phyloP scores from a whole-genome alignment of 2,113 vertebrate genomes.

The Puntigrus tetrazona region DNA sequence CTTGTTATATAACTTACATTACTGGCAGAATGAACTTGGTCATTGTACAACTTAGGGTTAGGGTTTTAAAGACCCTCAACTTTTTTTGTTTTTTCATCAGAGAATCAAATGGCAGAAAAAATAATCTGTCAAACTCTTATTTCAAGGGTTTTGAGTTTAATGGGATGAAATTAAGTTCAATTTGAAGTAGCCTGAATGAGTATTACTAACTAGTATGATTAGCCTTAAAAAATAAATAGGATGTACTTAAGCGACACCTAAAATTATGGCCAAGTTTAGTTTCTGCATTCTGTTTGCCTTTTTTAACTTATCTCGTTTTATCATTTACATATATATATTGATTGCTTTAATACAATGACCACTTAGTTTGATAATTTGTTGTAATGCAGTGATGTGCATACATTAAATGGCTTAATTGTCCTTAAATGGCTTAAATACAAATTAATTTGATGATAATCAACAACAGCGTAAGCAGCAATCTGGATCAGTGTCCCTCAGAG shows the following conservation, averaged over 20 bases:
- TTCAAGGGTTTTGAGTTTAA: constrained; percentile 11
- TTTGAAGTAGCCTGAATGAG: not conserved
- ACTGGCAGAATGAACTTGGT: not conserved
- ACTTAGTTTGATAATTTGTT: not conserved
- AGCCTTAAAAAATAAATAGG: not conserved
- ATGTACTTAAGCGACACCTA: not conserved
- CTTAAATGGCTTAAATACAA: not conserved
- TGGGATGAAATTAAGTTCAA: not conserved
- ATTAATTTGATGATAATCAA: not conserved
- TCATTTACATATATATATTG: not conserved
- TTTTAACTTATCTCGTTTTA: not conserved
- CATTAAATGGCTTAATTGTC: not conserved
- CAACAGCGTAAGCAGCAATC: not conserved
- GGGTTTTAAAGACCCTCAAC: not conserved
- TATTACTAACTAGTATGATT: no score
- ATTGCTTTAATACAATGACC: not conserved
- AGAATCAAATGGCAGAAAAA: not conserved
- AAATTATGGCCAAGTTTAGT: not conserved
- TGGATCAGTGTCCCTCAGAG: not conserved
- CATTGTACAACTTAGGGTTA: not conserved
- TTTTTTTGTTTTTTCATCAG: not conserved
- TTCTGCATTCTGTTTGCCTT: not conserved
- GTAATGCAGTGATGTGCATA: not conserved
- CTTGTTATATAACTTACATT: not conserved
- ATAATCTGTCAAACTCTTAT: not conserved